Conservation (phyloP, 2,113 vertebrate species). For the Dasyprocta punctata region DNA sequence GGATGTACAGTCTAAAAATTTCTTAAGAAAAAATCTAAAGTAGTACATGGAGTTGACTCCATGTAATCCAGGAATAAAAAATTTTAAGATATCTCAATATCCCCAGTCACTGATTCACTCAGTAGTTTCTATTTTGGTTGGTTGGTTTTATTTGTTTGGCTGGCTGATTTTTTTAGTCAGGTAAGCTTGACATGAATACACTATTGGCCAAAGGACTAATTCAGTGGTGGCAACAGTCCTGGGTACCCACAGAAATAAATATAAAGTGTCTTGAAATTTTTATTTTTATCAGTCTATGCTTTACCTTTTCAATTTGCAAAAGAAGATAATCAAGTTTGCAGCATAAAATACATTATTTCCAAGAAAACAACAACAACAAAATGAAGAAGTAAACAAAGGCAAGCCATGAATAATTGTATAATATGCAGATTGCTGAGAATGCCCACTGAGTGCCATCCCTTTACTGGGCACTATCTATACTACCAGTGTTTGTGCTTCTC, state of each 20-base stretch:
- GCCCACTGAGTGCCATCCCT: not conserved
- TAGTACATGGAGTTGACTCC: not conserved
- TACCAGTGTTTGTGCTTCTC: not conserved
- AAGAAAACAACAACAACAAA: not conserved
- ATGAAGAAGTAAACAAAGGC: not conserved
- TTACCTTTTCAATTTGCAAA: not conserved
- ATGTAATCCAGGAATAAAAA: not conserved
- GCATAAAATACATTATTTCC: not conserved
- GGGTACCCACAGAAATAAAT: not conserved
- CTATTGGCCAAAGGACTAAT: not conserved
- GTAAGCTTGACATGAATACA: not conserved
- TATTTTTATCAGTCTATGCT: not conserved
- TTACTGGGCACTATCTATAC: not conserved
- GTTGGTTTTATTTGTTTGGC: not conserved
- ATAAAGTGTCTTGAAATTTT: not conserved
- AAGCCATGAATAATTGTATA: not conserved
- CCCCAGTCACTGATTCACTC: not conserved
- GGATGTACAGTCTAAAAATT: not conserved
- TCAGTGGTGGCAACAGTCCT: not conserved
- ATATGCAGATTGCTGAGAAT: not conserved
- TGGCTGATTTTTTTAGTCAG: not conserved
- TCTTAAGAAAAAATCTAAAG: not conserved
- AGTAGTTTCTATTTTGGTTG: not conserved
- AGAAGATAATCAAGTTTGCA: not conserved
- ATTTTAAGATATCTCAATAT: not conserved